Percentiles rank a stretch among this genome's conserved stretches.
Conservation (phyloP, 2,797 vertebrate genomes). For the Menidia menidia region DNA sequence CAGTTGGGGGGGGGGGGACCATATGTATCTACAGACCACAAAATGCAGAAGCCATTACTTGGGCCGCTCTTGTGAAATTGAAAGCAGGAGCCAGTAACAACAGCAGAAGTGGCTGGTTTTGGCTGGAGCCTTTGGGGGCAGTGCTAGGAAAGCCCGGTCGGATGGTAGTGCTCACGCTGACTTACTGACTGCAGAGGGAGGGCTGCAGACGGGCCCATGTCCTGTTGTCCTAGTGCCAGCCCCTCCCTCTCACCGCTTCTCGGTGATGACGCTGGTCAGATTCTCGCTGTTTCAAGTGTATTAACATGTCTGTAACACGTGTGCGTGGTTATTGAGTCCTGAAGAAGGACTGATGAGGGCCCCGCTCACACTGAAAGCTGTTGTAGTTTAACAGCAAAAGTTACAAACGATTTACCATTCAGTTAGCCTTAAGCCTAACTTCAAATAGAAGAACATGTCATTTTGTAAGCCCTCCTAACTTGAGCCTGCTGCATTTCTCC, state of each 20-base stretch:
- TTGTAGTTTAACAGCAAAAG: conserved; percentile 1
- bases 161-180: conserved; percentile 75
- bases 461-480: conserved; percentile 5
- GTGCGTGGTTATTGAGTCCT: conserved; percentile 35
- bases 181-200: conserved; percentile 71
- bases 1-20: conserved; percentile 45
- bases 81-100: conserved; percentile 79
- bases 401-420: not conserved
- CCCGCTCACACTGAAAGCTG: conserved; percentile 3
- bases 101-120: conserved; percentile 72
- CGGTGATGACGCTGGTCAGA: conserved; percentile 50
- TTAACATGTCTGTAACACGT: conserved; percentile 46
- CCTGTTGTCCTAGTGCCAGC: conserved; percentile 66
- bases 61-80: conserved; percentile 76
- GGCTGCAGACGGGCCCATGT: conserved; percentile 43
- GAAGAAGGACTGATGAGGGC: conserved; percentile 3
- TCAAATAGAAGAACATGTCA: conserved; percentile 18
- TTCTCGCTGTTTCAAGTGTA: conserved; percentile 56
- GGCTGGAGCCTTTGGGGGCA: conserved; percentile 58
- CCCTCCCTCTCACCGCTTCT: conserved; percentile 59
- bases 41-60: conserved; percentile 80
- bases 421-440: conserved; percentile 6
- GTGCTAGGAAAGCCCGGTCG: conserved; percentile 69
- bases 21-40: conserved; percentile 81
- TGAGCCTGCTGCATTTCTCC: conserved; percentile 34